phyloP scores from a whole-genome alignment of 2,888 invertebrate genomes.

The Pherbina coryleti region DNA sequence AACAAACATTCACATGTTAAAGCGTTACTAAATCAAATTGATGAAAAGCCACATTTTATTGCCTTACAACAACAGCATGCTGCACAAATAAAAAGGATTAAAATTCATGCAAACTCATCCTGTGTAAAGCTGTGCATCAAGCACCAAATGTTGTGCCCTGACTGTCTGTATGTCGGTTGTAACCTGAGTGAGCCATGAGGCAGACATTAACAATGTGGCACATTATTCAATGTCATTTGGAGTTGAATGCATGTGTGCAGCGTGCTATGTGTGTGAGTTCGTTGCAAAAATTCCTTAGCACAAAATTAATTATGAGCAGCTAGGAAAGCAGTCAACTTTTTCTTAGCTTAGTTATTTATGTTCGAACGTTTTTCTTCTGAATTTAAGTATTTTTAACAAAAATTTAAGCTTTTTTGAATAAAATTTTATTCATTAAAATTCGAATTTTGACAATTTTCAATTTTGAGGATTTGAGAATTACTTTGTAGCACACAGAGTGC shows the following conservation, averaged over 20 bases:
- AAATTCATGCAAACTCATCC: conserved; percentile 16
- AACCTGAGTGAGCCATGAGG: conserved; percentile 3
- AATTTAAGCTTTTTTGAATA: too few species aligned
- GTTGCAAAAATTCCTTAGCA: not conserved
- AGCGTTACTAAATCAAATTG: conserved; percentile 24
- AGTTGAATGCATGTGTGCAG: not conserved
- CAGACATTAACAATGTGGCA: conserved; percentile 9
- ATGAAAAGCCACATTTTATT: conserved; percentile 19
- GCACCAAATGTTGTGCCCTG: not conserved
- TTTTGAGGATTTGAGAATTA: too few species aligned
- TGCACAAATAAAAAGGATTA: conserved; percentile 9
- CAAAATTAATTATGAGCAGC: not conserved
- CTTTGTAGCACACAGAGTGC: not conserved
- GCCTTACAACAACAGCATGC: not conserved
- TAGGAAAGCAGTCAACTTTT: not conserved
- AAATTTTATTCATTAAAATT: too few species aligned
- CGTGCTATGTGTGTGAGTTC: not conserved
- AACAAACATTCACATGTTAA: not conserved
- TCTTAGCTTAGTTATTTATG: too few species aligned
- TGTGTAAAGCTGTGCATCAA: not conserved
- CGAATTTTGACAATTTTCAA: too few species aligned
- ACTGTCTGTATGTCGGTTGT: too few species aligned
- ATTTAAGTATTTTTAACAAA: too few species aligned
- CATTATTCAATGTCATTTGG: conserved; percentile 19
- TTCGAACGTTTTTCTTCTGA: too few species aligned